phyloP scores from a whole-genome alignment of 2,797 vertebrate genomes.

The Pseudochirops corinnae region DNA sequence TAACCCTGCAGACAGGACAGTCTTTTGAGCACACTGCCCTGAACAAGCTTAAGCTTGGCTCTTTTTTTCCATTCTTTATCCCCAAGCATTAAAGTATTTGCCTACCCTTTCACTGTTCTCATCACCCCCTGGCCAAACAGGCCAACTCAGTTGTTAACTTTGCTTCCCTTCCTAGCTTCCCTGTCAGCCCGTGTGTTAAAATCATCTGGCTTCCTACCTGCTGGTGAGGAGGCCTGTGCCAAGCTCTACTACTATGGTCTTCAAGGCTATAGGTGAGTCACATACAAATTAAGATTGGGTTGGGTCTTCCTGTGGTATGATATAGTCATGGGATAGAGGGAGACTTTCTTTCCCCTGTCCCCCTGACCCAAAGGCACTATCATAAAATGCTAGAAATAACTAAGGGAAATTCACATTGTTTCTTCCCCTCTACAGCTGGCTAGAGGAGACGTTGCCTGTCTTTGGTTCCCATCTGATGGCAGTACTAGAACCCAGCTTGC shows the following conservation, averaged over 20 bases:
- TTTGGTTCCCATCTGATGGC: conserved; percentile 87
- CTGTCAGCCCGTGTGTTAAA: conserved; percentile 87
- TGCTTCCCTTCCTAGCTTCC: conserved; percentile 85
- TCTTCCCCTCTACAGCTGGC: conserved; percentile 87
- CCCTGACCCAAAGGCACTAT: not conserved
- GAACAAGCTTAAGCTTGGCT: not conserved
- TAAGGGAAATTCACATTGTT: not conserved
- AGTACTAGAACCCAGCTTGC: conserved; percentile 84
- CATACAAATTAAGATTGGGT: fast-evolving
- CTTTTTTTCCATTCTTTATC: not conserved
- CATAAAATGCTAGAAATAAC: not conserved
- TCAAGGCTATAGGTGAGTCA: conserved; percentile 89
- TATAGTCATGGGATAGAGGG: not conserved
- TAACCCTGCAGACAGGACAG: not conserved
- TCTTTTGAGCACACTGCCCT: fast-evolving
- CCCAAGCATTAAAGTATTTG: not conserved
- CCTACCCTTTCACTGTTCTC: not conserved
- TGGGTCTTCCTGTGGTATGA: not conserved
- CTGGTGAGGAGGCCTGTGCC: conserved; percentile 89
- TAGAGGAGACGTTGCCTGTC: conserved; percentile 87
- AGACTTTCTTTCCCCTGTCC: not conserved
- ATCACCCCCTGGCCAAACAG: conserved; percentile 7
- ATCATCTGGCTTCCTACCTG: conserved; percentile 88
- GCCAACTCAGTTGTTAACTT: not conserved
- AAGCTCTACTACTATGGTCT: conserved; percentile 87